Base-by-base conservation (phyloP, 1,140 invertebrate species). In the Lepidotrigona ventralis region DNA sequence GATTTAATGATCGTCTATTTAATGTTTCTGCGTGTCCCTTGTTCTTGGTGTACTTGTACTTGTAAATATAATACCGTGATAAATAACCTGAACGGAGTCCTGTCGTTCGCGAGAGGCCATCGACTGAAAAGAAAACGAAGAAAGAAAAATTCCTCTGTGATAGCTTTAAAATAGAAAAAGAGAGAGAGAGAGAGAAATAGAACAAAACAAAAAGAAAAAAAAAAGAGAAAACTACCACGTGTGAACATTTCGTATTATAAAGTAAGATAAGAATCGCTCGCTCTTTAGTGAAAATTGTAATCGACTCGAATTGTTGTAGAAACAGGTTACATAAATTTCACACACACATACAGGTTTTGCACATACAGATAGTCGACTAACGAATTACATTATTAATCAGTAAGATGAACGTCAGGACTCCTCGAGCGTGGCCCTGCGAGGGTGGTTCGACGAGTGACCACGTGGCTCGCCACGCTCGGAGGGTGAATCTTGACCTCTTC, bases 1-100 rank as follows among this genome's bases (percentile, higher is more conserved):
- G 72, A 58, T 39, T 80, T 56, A 33, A 63, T 83, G 72, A 87
- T 87, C 81, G 66, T 83, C 85, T 81, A 75, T 83, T 91, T 89
- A 78, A 86, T 90, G 86, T 90, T 46, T 90, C 86, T 88, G 85
- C 86, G 90, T 90, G 85, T 90, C 87, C 91, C 88, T 88, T 83
- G 90, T 87, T 88, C 81, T 90, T 83, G 85, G 72, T 90, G 89
- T 90, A 46, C 85, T 89, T 81, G 84, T 86, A 64, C 75, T 60
- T 89, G 85, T 88, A 86, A 88, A 89, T 90, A 90, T 53, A 69
- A 53, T 19, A 56, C 26, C 73, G 56, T 84, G 84, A 68, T 46
- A 19, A 60, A 14, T 82, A 17, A 29, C 77, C 80, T 53, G 39
- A 46, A 68, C 39, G 81, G 74, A 86, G 85, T 86, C 86, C 86